Evolutionary conservation across 2,888 invertebrate genomes (phyloP).

Genomic region (Drosophila silvestris): DNA sequence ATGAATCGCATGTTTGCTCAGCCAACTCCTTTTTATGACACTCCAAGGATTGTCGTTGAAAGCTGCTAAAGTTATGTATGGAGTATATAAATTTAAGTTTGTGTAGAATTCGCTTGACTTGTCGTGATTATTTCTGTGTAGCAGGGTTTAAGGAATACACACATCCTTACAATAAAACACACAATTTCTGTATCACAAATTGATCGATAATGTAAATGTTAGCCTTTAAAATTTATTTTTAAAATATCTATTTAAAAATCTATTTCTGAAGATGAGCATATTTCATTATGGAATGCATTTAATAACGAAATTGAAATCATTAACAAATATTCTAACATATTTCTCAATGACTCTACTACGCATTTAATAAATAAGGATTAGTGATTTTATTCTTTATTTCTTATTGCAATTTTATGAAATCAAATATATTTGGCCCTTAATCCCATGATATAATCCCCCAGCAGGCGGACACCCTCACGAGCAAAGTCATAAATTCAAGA

Average conservation of each 20-base stretch:
- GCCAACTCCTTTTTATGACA: conserved; percentile 44
- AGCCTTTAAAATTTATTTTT: background rate
- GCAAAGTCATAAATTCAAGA: conserved; percentile 57
- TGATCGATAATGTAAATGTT: background rate
- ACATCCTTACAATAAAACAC: background rate
- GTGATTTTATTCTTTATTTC: conserved; percentile 18
- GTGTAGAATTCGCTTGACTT: background rate
- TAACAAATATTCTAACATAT: conserved; percentile 1
- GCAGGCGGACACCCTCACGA: conserved; percentile 52
- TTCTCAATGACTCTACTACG: background rate
- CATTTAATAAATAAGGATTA: conserved; percentile 10
- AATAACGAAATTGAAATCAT: background rate
- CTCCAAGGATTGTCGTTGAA: conserved; percentile 43
- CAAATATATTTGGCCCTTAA: conserved; percentile 43
- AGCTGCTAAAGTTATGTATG: conserved; percentile 14
- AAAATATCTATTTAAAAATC: background rate
- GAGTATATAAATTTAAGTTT: conserved; percentile 14
- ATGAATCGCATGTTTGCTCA: conserved; percentile 53
- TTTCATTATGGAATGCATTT: background rate
- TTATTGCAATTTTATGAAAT: conserved; percentile 33
- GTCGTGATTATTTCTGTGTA: background rate
- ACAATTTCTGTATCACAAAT: background rate
- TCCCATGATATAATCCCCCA: conserved; percentile 52
- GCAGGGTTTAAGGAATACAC: background rate
- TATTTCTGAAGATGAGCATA: background rate